Evolutionary conservation across 2,888 invertebrate genomes (phyloP).

Genomic region (Cabera pusaria): DNA sequence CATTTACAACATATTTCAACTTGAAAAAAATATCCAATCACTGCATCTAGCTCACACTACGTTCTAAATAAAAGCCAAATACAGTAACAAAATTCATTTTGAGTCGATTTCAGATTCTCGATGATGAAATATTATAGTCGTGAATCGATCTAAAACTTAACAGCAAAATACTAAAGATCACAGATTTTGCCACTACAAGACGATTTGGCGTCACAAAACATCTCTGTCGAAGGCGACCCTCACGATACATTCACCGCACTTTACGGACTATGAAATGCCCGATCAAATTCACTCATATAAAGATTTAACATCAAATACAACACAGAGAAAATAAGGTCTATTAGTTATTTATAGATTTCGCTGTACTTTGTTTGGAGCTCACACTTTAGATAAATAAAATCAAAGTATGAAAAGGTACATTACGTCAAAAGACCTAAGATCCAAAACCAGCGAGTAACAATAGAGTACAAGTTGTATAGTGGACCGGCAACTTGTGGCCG

Average conservation of each 20-base stretch:
- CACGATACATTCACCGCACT: conserved; percentile 43
- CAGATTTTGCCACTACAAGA: conserved; percentile 52
- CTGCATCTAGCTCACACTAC: too few relatives aligned
- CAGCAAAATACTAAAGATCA: conserved; percentile 62
- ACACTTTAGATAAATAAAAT: conserved; percentile 42
- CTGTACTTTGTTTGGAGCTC: conserved; percentile 50
- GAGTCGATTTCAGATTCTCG: conserved; percentile 2
- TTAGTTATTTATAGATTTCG: conserved; percentile 41
- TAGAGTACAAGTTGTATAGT: conserved; percentile 60
- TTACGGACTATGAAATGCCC: conserved; percentile 43
- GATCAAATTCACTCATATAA: conserved; percentile 42
- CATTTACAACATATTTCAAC: too few relatives aligned
- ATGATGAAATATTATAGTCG: conserved; percentile 20
- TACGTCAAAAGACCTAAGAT: conserved; percentile 72
- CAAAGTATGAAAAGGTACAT: conserved; percentile 56
- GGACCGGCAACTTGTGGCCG: conserved; percentile 45
- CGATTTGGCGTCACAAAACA: conserved; percentile 48
- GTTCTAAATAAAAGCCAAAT: conserved; percentile 3
- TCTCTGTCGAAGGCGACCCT: conserved; percentile 38
- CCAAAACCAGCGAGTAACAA: conserved; percentile 63
- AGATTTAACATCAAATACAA: conserved; percentile 61
- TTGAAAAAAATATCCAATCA: too few relatives aligned
- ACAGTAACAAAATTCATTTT: too few relatives aligned
- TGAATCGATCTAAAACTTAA: conserved; percentile 45
- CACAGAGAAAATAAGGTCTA: conserved; percentile 43